Base-by-base conservation (phyloP, 2,113 vertebrate genomes). In the Siphamia tubifer region DNA sequence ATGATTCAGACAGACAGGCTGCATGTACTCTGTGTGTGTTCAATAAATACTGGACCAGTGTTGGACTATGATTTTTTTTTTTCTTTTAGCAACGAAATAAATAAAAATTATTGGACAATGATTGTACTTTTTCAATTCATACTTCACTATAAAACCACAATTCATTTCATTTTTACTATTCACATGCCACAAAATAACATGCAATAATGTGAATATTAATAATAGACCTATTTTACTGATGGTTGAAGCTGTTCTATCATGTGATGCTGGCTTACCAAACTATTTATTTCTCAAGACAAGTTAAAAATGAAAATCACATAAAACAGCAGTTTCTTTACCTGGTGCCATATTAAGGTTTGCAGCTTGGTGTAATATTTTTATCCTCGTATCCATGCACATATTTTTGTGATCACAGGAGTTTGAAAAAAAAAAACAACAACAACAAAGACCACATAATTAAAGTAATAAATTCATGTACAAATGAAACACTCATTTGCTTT, bases 1-100 rank as follows among this genome's bases (percentile, higher is more conserved):
- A 85, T 87, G 84, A 89, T 88, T 78, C 79, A 86, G 80, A 74
- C 72, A 86, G 82, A 88, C 88, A 85, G 76, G 64, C 85, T 70
- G 79, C 80, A 88, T 66, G 49, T 75, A 83, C 48, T 69, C 38
- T 76, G 61, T 71, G 39, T 83, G 55, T 76, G 75, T 75, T 74
- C 72, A 70, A 73, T 77, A 84, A 60, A 77, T 54, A 77, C 36
- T 36, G 47, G 51, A 71, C 75, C 8, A 30, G 52, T 35, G 38
- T 34, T 47, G 44, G 28, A 39, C 45, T 55, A 81, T 56, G 16
- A 56, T 58, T 15, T 1, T 21, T 19, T 57, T 79, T 52, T 69
- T 13, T n/a, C n/a, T n/a, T n/a, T n/a, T 36, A 54, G 13, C 34
- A 52, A 67, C 57, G 7, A 63, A 61, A 49, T 42, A 55, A 8